Evolutionary conservation across 1,140 invertebrate genomes (phyloP).

Genomic region (Lethocerus indicus): DNA sequence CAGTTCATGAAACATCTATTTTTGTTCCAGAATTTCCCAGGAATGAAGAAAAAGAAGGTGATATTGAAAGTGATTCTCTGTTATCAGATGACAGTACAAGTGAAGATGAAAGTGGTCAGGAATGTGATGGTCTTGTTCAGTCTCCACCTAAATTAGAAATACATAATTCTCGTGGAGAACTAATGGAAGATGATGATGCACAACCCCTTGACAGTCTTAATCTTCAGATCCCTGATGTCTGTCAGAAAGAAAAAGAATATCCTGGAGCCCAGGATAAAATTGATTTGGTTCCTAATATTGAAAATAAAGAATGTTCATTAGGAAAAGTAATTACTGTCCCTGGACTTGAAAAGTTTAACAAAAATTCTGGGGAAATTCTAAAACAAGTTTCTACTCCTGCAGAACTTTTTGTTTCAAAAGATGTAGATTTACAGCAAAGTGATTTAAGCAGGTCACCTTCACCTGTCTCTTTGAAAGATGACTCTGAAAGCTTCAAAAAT

Average conservation of each 20-base stretch:
- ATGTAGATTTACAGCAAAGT: constrained; percentile 21
- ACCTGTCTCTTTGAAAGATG: constrained; percentile 25
- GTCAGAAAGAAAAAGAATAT: constrained; percentile 9
- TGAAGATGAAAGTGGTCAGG: constrained; percentile 23
- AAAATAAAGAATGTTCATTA: constrained; percentile 11
- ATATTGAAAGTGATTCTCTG: constrained; percentile 40
- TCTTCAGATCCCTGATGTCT: constrained; percentile 18
- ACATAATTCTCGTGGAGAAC: constrained; percentile 41
- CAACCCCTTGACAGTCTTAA: constrained; percentile 12
- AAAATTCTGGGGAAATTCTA: constrained; percentile 13
- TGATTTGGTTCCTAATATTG: constrained; percentile 15
- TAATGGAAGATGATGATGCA: constrained; percentile 35
- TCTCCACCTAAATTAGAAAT: constrained; percentile 39
- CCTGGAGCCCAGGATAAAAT: constrained; percentile 6
- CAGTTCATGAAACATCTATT: constrained; percentile 39
- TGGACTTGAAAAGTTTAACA: constrained; percentile 7
- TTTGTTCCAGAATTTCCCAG: constrained; percentile 45
- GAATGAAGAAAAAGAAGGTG: constrained; percentile 27
- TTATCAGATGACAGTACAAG: constrained; percentile 28
- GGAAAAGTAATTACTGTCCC: constrained; percentile 18
- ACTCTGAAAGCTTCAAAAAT: constrained; percentile 11
- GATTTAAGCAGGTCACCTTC: constrained; percentile 30
- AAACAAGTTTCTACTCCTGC: constrained; percentile 19
- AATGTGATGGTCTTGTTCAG: constrained; percentile 16
- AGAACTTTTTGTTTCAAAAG: constrained; percentile 16